Evolutionary conservation across 2,113 vertebrate species (phyloP).

Genomic region (Chiloscyllium plagiosum): DNA sequence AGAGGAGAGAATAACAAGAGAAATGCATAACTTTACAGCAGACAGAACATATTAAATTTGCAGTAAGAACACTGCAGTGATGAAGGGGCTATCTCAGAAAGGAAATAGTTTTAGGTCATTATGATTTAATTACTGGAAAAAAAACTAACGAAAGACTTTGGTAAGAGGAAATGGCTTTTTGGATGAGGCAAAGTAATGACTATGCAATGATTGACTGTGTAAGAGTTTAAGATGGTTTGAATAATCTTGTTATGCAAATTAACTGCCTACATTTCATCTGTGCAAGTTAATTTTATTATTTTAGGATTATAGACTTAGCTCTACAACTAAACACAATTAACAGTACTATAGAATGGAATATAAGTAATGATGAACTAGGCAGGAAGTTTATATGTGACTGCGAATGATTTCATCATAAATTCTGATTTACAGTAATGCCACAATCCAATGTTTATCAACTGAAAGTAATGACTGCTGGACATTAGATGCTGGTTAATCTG

Average conservation of each 20-base stretch:
- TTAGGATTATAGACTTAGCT: slow-evolving; percentile 21
- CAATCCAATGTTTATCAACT: background rate
- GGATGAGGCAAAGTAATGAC: slow-evolving; percentile 9
- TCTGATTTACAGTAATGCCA: too few relatives aligned
- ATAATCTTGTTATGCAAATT: slow-evolving; percentile 33
- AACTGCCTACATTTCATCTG: slow-evolving; percentile 19
- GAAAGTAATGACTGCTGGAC: background rate
- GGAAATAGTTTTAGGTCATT: slow-evolving; percentile 7
- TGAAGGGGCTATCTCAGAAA: background rate
- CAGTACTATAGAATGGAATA: background rate
- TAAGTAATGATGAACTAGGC: background rate
- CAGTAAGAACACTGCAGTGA: background rate
- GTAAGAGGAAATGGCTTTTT: background rate
- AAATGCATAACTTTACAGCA: background rate
- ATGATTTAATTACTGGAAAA: background rate
- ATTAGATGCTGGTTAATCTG: background rate
- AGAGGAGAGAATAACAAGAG: background rate
- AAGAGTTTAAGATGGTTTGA: slow-evolving; percentile 19
- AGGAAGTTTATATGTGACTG: background rate
- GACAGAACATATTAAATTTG: background rate
- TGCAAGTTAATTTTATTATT: slow-evolving; percentile 10
- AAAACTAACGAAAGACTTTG: background rate
- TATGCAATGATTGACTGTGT: background rate
- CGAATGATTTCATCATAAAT: background rate
- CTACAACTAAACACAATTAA: background rate